phyloP scores from a whole-genome alignment of 30 jellyfish, hydroid and myxozoan genomes.

The Chrysaora quinquecirrha region DNA sequence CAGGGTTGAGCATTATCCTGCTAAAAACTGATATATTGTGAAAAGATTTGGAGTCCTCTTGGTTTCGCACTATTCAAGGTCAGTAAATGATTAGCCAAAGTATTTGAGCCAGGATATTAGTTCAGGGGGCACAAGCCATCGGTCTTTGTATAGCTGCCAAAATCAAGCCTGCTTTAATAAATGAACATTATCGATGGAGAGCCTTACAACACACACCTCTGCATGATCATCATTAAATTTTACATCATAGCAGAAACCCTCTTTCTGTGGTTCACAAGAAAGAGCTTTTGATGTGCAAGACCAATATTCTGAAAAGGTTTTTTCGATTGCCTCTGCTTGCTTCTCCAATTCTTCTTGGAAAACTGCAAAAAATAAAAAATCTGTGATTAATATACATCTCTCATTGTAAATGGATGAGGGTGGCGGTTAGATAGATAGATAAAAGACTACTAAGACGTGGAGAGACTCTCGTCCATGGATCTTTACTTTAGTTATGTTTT shows the following conservation, averaged over 20 bases:
- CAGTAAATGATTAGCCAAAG: too few species aligned
- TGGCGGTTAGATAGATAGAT: not conserved
- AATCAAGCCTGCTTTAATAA: too few species aligned
- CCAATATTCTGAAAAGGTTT: slow-evolving; percentile 13
- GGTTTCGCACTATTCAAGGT: too few species aligned
- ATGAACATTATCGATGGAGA: too few species aligned
- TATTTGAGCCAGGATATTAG: too few species aligned
- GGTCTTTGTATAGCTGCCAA: too few species aligned
- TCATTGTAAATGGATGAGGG: not conserved
- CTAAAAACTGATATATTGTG: too few species aligned
- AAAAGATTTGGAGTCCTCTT: too few species aligned
- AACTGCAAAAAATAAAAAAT: not conserved
- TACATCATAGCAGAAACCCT: slow-evolving; percentile 18
- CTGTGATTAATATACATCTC: not conserved
- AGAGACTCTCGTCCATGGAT: not conserved
- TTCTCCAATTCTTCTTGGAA: slow-evolving; percentile 24
- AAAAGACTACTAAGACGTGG: not conserved
- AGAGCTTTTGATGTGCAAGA: slow-evolving; percentile 36
- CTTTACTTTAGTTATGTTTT: not conserved
- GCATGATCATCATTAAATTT: slow-evolving; percentile 15
- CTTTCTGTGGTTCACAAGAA: not conserved
- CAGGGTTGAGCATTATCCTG: too few species aligned
- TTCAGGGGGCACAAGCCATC: too few species aligned
- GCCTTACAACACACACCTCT: too few species aligned
- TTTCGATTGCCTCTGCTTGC: slow-evolving; percentile 61